Evolutionary conservation across 2,113 vertebrate species (phyloP).

Genomic region (Hippocampus guttulatus): DNA sequence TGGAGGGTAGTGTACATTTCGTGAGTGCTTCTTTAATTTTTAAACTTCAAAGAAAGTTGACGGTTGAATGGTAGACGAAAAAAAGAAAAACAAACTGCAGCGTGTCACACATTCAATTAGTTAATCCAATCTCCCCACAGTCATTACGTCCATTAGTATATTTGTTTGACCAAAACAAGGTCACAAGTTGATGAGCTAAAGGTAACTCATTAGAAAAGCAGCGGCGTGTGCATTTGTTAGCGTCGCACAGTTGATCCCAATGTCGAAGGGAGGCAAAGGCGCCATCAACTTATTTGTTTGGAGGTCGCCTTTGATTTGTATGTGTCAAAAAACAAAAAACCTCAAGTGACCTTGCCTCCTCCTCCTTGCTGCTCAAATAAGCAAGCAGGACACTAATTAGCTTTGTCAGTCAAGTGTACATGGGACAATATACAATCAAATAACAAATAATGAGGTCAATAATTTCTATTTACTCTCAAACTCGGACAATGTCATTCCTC

Average conservation of each 20-base stretch:
- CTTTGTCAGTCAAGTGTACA: slow-evolving; percentile 72
- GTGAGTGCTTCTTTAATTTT: background rate
- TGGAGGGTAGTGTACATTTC: background rate
- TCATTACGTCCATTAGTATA: slow-evolving; percentile 63
- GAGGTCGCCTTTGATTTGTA: slow-evolving; percentile 67
- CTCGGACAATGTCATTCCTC: slow-evolving; percentile 78
- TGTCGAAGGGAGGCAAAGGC: slow-evolving; percentile 60
- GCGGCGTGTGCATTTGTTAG: slow-evolving; percentile 60
- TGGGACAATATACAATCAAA: slow-evolving; percentile 75
- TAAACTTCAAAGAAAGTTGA: background rate
- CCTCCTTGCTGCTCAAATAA: slow-evolving; percentile 46
- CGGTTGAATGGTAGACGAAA: slow-evolving; percentile 15
- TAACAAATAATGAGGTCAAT: slow-evolving; percentile 75
- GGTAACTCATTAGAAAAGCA: slow-evolving; percentile 64
- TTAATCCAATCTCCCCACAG: slow-evolving; percentile 58
- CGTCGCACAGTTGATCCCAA: slow-evolving; percentile 67
- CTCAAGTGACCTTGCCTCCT: slow-evolving; percentile 65
- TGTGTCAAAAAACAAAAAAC: slow-evolving; percentile 56
- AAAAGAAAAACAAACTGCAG: slow-evolving; percentile 27
- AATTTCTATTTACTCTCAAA: slow-evolving; percentile 77
- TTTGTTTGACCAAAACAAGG: slow-evolving; percentile 66
- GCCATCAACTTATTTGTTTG: slow-evolving; percentile 65
- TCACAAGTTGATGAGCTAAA: slow-evolving; percentile 63
- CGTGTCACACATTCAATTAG: slow-evolving; percentile 58
- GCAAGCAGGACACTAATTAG: slow-evolving; percentile 67